Conservation (phyloP, 30 jellyfish, hydroid and myxozoan genomes). For the Chironex yamaguchii region DNA sequence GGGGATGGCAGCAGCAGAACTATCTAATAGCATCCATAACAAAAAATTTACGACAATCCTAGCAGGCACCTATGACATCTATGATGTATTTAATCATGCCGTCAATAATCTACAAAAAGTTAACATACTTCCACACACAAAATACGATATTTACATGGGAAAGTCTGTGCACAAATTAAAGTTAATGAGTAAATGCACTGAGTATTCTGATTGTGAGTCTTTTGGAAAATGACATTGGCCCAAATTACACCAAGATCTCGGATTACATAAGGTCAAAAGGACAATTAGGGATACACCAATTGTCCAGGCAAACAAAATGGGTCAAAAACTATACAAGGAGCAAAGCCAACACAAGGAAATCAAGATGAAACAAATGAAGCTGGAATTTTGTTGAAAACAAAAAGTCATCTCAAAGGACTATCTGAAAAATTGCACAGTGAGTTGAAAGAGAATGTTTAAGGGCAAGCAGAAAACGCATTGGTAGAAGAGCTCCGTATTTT, state of each 20-base stretch:
- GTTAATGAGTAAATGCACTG: neutral
- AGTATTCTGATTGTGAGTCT: no score
- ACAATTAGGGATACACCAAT: neutral
- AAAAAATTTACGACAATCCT: neutral
- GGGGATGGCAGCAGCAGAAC: conserved; percentile 2
- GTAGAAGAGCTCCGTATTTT: neutral
- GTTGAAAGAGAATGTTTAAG: conserved; percentile 3
- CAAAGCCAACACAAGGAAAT: no score
- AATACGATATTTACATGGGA: neutral
- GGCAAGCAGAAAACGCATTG: neutral
- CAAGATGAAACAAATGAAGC: no score
- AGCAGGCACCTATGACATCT: conserved; percentile 10
- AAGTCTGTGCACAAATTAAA: neutral
- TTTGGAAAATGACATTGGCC: conserved; percentile 28
- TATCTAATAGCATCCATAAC: neutral
- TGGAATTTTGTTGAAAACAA: neutral
- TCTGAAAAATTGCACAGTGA: neutral
- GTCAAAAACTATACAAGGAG: no score
- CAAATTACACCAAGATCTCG: neutral
- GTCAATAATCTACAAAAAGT: conserved; percentile 9
- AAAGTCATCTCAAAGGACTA: neutral
- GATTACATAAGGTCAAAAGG: neutral
- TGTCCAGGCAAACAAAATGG: neutral
- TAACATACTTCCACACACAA: conserved; percentile 6
- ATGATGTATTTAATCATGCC: conserved; percentile 2